Evolutionary conservation across 2,113 vertebrate genomes (phyloP).

Genomic region (Dicrurus megarhynchus): DNA sequence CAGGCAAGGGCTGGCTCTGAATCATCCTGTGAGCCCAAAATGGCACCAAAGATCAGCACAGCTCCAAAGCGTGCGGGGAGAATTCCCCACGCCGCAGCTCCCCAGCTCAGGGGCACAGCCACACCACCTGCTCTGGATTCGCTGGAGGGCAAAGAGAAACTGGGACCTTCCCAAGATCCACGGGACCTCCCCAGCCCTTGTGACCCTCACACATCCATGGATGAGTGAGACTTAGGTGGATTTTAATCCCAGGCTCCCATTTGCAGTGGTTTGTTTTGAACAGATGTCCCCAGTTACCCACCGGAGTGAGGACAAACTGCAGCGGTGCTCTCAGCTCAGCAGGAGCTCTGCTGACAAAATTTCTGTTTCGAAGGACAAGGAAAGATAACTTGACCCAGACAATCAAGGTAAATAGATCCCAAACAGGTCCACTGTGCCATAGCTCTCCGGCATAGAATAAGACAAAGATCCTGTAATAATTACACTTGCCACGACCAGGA

Average conservation of each 20-base stretch:
- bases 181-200: neutral
- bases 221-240: neutral
- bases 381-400: neutral
- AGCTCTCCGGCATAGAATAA: neutral
- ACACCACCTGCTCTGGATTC: neutral
- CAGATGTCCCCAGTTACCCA: neutral
- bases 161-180: neutral
- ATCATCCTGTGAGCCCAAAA: neutral
- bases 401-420: neutral
- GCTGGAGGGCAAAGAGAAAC: neutral
- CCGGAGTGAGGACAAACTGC: neutral
- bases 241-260: neutral
- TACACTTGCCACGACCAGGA: neutral
- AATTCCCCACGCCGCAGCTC: neutral
- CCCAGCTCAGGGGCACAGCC: neutral
- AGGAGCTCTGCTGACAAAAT: neutral
- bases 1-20: neutral
- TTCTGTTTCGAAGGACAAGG: neutral
- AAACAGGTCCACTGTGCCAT: neutral
- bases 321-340: neutral
- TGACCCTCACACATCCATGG: neutral
- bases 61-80: neutral
- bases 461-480: neutral
- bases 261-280: neutral
- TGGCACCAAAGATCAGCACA: neutral